Base-by-base conservation (phyloP, 1,140 invertebrate species). In the Drosophila repletoides region DNA sequence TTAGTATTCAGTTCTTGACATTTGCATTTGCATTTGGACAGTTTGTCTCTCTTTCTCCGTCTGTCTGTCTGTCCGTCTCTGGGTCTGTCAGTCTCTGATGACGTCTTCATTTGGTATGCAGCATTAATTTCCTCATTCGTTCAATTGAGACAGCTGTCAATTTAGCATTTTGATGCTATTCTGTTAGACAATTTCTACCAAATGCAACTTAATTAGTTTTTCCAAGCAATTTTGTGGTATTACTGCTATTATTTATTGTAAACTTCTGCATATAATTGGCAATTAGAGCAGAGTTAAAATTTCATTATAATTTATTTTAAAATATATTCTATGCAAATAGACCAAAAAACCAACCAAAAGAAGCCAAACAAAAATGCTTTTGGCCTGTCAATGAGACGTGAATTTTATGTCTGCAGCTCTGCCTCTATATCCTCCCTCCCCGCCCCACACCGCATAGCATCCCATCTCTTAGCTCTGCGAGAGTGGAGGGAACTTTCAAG, bases 371-470 rank as follows among this genome's bases (percentile, higher is more conserved):
- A 76, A 76, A 83, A 84, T 84, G 40, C 53, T 67, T 83, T 79
- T 66, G 46, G 51, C 60, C 49, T 71, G 64, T 76, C 71, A 84
- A 83, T 84, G 79, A 67, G 74, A 64, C 79, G 79, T 84, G 58
- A 77, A 83, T 76, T 74, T 77, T 52, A 66, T 53, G 63, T 45
- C n/a, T 31, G 45, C 24, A n/a, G n/a, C n/a, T n/a, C n/a, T n/a
- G n/a, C n/a, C n/a, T n/a, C 26, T 29, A 26, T 15, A 31, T 19
- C n/a, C 22, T 5, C 1, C 19, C n/a, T 6, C 14, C 7, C 12
- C 1, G 40, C 1, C 4, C 7, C 22, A 4, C 10, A 15, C 26
- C 38, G 2, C 21, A 10, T 49, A n/a, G n/a, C n/a, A n/a, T 49
- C 24, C 26, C 41, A 28, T n/a, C 31, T 64, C 38, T 64, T 41